Evolutionary conservation across 2,113 vertebrate genomes (phyloP).

Genomic region (Aviceda subcristata): DNA sequence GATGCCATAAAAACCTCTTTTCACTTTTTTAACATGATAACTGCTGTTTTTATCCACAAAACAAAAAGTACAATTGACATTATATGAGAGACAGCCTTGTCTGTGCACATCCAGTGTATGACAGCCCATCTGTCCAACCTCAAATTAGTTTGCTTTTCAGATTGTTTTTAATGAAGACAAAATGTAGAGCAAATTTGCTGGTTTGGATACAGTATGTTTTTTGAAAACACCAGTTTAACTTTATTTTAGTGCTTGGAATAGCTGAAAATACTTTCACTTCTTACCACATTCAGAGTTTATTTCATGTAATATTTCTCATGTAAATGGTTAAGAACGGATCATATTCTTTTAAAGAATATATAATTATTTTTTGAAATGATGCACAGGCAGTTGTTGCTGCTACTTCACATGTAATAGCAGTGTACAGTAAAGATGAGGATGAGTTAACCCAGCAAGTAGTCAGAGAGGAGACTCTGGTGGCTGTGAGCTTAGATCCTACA

Average conservation of each 20-base stretch:
- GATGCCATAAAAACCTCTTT: neutral
- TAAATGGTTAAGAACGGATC: neutral
- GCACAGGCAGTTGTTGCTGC: neutral
- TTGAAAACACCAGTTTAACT: neutral
- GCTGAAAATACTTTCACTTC: neutral
- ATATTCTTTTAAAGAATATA: neutral
- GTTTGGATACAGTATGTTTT: neutral
- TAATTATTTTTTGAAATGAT: neutral
- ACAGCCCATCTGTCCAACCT: neutral
- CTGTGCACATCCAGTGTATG: neutral
- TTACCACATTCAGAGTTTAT: neutral
- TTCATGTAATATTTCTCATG: neutral
- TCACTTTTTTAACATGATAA: neutral
- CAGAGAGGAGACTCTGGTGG: neutral
- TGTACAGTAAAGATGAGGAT: neutral
- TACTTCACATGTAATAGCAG: neutral
- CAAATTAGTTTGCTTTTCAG: neutral
- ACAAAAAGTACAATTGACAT: neutral
- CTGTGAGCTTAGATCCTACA: neutral
- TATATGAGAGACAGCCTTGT: neutral
- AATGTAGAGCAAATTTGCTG: neutral
- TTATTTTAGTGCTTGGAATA: neutral
- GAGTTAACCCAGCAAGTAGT: neutral
- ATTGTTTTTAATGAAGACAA: neutral
- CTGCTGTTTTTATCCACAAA: neutral